Percentiles rank a stretch among this genome's conserved stretches.
phyloP scores from a whole-genome alignment of 2,113 vertebrate species.

The Phocoena phocoena region DNA sequence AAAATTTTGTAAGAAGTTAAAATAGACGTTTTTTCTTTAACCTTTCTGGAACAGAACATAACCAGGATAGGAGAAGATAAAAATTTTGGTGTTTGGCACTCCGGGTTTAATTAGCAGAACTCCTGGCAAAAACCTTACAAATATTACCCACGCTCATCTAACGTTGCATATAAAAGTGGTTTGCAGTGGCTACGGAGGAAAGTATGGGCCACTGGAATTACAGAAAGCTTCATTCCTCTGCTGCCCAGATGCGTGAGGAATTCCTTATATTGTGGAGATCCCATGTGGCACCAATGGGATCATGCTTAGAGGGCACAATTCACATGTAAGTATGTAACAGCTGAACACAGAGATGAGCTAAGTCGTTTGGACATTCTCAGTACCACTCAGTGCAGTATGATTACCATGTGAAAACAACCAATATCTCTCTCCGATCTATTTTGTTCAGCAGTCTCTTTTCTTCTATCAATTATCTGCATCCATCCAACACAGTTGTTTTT shows the following conservation, averaged over 20 bases:
- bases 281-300: neutral
- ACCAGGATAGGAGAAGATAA: neutral
- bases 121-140: neutral
- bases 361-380: neutral
- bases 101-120: neutral
- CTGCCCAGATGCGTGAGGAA: neutral
- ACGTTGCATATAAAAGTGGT: neutral
- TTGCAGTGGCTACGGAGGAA: neutral
- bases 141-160: neutral
- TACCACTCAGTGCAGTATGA: neutral
- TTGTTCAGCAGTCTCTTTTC: neutral
- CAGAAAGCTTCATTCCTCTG: neutral
- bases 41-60: neutral
- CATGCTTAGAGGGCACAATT: neutral
- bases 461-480: neutral
- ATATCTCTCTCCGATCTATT: neutral
- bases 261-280: neutral
- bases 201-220: neutral
- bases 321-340: neutral
- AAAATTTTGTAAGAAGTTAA: conserved; percentile 4
- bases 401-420: neutral
- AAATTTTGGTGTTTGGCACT: neutral
- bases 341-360: neutral
- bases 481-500: neutral
- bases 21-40: neutral